These are phyloP conservation scores for Desmophyllum pertusum DNA, from an alignment of 92 coral and sea anemone species.

Conservation along the genomic window DNA sequence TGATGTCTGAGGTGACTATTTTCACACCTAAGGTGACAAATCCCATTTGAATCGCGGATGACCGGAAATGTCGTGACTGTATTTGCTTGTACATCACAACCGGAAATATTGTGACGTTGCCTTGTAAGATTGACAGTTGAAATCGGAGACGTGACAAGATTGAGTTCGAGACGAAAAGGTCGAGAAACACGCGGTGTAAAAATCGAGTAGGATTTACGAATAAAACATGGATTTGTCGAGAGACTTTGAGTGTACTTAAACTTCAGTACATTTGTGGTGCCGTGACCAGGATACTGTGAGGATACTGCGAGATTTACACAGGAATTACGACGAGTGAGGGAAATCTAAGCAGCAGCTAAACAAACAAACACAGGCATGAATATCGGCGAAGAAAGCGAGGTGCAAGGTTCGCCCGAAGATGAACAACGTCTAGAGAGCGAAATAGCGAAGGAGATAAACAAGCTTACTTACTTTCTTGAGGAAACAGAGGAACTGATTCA, in stretches of 20 bases:
- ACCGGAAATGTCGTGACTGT: too few relatives aligned
- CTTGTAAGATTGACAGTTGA: too few relatives aligned
- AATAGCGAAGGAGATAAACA: constrained; percentile 19
- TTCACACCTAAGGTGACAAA: too few relatives aligned
- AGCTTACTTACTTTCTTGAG: constrained; percentile 13
- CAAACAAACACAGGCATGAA: not conserved
- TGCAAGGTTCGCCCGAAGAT: not conserved
- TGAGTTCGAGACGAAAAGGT: too few relatives aligned
- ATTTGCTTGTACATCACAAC: too few relatives aligned
- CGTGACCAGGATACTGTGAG: not conserved
- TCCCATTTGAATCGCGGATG: too few relatives aligned
- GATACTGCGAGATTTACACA: not conserved
- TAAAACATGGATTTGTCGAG: too few relatives aligned
- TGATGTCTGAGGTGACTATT: too few relatives aligned
- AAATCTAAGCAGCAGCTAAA: not conserved
- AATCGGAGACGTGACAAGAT: too few relatives aligned
- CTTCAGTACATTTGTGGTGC: constrained; percentile 22
- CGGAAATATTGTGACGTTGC: too few relatives aligned
- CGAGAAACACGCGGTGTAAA: too few relatives aligned
- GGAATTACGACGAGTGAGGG: constrained; percentile 4
- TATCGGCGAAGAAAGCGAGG: not conserved
- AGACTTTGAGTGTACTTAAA: constrained; percentile 11
- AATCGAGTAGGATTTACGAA: too few relatives aligned
- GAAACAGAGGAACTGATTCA: not conserved
- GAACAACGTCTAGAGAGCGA: constrained; percentile 28